Base-by-base conservation (phyloP, 1,140 invertebrate genomes). In the Dreissena rostriformis region DNA sequence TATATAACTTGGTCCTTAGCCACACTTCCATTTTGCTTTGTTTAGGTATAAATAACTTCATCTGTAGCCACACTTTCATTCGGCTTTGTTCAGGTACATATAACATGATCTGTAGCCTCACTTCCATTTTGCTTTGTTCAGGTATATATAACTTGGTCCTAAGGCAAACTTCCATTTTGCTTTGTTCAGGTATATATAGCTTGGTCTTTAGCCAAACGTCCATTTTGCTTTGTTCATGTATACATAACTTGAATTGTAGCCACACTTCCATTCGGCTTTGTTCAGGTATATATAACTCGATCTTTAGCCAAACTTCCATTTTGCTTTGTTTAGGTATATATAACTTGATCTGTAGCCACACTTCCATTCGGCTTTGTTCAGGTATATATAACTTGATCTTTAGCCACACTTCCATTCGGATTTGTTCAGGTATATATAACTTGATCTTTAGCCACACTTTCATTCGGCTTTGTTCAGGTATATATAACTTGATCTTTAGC, bases 361-460 rank as follows among this genome's bases (percentile, higher is more conserved):
- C 89, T 90, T 49, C 91, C 90, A 12, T 91, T 92, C 77, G 91
- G 91, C 14, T 90, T 91, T 82, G 91, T 91, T 1, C 91, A 92
- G 90, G 88, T 91, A n/a, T n/a, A n/a, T n/a, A n/a, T n/a, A n/a
- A n/a, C n/a, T n/a, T n/a, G n/a, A n/a, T n/a, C n/a, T n/a, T n/a
- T n/a, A n/a, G 19, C 76, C 14, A 52, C 26, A 2, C 89, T 90
- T 49, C 91, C 90, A 12, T 91, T 92, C 77, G 91, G 91, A 11
- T 90, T 91, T 82, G 91, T 91, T 1, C 91, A 92, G 90, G 88
- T 91, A n/a, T n/a, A n/a, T n/a, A n/a, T n/a, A n/a, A n/a, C n/a
- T n/a, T n/a, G n/a, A n/a, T n/a, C n/a, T n/a, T n/a, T n/a, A 73
- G 19, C 76, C 14, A 52, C 26, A 2, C 89, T 90, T 49, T 90